These are phyloP conservation scores for Teleogryllus occipitalis DNA, from an alignment of 1,140 invertebrate species.

Conservation along the genomic window DNA sequence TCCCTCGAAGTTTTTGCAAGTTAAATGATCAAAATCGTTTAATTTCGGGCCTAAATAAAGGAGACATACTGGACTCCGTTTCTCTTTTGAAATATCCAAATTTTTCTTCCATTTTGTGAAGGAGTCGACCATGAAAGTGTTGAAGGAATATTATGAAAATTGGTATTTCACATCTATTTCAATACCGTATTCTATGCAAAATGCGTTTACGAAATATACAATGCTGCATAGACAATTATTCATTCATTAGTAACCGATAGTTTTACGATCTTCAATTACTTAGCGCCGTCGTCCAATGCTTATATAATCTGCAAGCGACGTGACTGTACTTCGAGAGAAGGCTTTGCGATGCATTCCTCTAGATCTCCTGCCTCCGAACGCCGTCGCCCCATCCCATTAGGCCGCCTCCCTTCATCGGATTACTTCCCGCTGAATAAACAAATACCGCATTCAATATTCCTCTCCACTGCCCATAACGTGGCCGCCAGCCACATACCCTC, in stretches of 20 bases:
- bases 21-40: too few relatives aligned
- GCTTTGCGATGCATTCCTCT: not conserved
- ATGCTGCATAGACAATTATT: not conserved
- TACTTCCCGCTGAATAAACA: slow-evolving; percentile 1
- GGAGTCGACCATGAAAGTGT: too few relatives aligned
- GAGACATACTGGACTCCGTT: too few relatives aligned
- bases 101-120: too few relatives aligned
- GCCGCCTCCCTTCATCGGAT: not conserved
- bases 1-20: too few relatives aligned
- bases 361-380: not conserved
- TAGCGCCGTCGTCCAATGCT: not conserved
- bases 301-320: not conserved
- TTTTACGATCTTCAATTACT: not conserved
- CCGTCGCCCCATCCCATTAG: not conserved
- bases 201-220: too few relatives aligned
- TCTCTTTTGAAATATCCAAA: too few relatives aligned
- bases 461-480: not conserved
- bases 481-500: not conserved
- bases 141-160: too few relatives aligned
- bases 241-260: not conserved
- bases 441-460: not conserved
- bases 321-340: not conserved
- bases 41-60: too few relatives aligned
- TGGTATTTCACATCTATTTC: too few relatives aligned
- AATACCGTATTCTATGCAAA: too few relatives aligned